These are phyloP conservation scores for Drosophila pegasa DNA, from an alignment of 2,888 invertebrate species.

Conservation along the genomic window DNA sequence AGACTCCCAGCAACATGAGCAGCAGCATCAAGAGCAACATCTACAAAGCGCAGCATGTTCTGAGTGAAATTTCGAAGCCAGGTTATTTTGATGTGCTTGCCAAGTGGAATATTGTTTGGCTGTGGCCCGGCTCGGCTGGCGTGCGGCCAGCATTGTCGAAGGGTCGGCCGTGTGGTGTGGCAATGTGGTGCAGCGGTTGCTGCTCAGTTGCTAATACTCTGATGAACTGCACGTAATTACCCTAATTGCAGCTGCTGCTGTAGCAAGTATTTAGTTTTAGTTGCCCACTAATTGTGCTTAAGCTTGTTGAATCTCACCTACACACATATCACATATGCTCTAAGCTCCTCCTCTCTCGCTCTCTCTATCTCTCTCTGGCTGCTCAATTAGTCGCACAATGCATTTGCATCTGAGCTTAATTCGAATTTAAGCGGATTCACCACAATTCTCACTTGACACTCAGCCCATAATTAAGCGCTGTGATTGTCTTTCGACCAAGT, in stretches of 20 bases:
- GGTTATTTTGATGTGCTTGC: slow-evolving; percentile 46
- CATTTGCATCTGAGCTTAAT: slow-evolving; percentile 57
- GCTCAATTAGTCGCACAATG: slow-evolving; percentile 10
- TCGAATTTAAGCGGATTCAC: slow-evolving; percentile 63
- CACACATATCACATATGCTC: neutral
- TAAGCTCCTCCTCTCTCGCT: slow-evolving; percentile 18
- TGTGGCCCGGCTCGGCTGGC: slow-evolving; percentile 7
- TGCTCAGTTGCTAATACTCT: slow-evolving; percentile 9
- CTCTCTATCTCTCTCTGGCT: neutral
- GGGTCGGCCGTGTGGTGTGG: neutral
- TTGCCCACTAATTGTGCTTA: slow-evolving; percentile 48
- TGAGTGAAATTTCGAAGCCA: slow-evolving; percentile 68
- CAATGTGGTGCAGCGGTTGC: slow-evolving; percentile 12
- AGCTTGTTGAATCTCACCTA: slow-evolving; percentile 49
- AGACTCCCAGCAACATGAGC: neutral
- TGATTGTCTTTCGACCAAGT: slow-evolving; percentile 54
- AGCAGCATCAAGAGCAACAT: neutral
- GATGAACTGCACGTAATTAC: slow-evolving; percentile 35
- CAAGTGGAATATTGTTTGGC: slow-evolving; percentile 27
- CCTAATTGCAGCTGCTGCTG: slow-evolving; percentile 38
- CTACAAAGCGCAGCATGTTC: slow-evolving; percentile 19
- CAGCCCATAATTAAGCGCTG: slow-evolving; percentile 60
- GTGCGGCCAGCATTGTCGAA: slow-evolving; percentile 18
- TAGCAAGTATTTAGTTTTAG: slow-evolving; percentile 23
- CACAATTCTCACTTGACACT: slow-evolving; percentile 33